Evolutionary conservation across 2,797 vertebrate species (phyloP), one percentile per base, ranked within the genome.

Genomic region (Clarias fuscus): DNA sequence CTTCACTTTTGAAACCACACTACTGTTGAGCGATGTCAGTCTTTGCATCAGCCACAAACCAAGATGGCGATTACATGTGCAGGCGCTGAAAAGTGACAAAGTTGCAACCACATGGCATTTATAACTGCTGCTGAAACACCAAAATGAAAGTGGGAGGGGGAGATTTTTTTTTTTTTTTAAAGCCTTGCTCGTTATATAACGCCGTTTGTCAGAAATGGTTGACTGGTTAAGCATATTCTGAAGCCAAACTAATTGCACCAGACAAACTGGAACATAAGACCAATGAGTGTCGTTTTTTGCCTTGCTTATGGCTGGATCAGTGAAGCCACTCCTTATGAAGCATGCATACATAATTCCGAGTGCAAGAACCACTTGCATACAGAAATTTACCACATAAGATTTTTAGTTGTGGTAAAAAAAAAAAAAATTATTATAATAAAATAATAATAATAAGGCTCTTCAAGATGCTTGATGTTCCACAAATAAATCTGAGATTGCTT

Each of bases 21-120:
- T 58, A 83, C 10, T 33, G 15, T 82, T 83, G 61, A 71, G 43
- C 62, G 8, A 68, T 48, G 84, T 88, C 87, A 90, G 86, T 90
- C 85, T 64, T 85, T 85, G 68, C 67, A 84, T 82, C 62, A 78
- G 73, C 73, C 72, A 73, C 59, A 84, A 81, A 65, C 48, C 61
- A 71, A 84, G 56, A 67, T 67, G 85, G 33, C 68, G 24, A 88
- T 84, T 59, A 84, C 68, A 67, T 43, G 65, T 71, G 86, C 82
- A 84, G 82, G n/a, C 43, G n/a, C 43, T 27, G 70, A 82, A 84
- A 87, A 13, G n/a, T 56, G 68, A 27, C 30, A 58, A 75, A 67
- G 72, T 75, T 53, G 37, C 17, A 68, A 82, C 62, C 71, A 83
- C 77, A 58, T 82, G 71, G 64, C 71, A 75, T 76, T 82, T 75